phyloP scores from a whole-genome alignment of 2,113 vertebrate genomes.

The Microcebus jonahi region DNA sequence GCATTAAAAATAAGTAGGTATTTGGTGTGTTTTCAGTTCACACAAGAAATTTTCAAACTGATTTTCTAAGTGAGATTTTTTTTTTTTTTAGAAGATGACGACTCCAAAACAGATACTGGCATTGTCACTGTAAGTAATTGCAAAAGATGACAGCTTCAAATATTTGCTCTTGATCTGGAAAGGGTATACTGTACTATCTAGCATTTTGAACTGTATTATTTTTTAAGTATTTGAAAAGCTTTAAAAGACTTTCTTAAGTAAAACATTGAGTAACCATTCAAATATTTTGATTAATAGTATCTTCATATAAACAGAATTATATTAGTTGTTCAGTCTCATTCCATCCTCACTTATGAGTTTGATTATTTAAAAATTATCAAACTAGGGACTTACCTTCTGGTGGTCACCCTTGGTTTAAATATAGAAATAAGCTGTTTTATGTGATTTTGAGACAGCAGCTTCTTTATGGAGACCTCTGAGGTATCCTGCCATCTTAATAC shows the following conservation, averaged over 20 bases:
- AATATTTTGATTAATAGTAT: not conserved
- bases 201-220: not conserved
- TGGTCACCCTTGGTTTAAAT: not conserved
- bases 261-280: not conserved
- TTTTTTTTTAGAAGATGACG: slow-evolving; percentile 84
- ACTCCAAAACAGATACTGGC: slow-evolving; percentile 83
- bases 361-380: not conserved
- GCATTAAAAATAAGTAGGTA: slow-evolving; percentile 82
- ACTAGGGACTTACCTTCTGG: not conserved
- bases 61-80: slow-evolving; percentile 78
- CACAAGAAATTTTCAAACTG: slow-evolving; percentile 26
- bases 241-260: not conserved
- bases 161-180: not conserved
- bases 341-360: not conserved
- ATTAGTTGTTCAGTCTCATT: not conserved
- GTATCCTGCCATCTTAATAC: not conserved
- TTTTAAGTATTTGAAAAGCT: slow-evolving; percentile 39
- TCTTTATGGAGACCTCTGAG: not conserved
- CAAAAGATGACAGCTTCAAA: not conserved
- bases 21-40: slow-evolving; percentile 14
- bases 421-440: not conserved
- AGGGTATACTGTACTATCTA: not conserved
- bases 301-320: not conserved
- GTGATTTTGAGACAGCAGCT: not conserved
- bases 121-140: slow-evolving; percentile 83